Evolutionary conservation across 2,797 vertebrate genomes (phyloP).

Genomic region (Squalus acanthias): DNA sequence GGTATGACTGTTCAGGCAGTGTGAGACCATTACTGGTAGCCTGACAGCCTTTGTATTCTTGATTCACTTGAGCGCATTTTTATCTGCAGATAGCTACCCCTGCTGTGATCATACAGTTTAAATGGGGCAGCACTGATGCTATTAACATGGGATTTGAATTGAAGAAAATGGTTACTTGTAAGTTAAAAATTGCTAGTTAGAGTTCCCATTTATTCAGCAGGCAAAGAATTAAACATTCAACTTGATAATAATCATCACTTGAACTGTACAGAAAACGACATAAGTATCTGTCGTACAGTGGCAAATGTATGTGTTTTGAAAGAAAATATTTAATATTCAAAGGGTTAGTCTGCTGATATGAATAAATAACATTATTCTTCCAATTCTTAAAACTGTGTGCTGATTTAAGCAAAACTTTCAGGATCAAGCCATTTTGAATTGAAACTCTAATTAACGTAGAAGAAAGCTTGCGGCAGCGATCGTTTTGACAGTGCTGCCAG

Average conservation of each 20-base stretch:
- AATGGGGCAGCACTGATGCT: conserved; percentile 7
- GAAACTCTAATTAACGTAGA: neutral
- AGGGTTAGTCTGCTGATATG: neutral
- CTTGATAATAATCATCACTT: neutral
- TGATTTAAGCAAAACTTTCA: neutral
- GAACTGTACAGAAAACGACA: neutral
- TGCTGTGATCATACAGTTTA: neutral
- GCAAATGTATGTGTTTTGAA: neutral
- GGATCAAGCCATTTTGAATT: neutral
- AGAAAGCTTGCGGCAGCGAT: neutral
- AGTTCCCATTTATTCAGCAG: neutral
- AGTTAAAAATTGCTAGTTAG: neutral
- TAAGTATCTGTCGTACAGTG: neutral
- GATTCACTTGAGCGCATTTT: neutral
- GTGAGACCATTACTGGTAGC: neutral
- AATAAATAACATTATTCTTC: neutral
- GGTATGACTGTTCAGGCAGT: neutral
- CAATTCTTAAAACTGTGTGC: neutral
- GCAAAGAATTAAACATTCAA: neutral
- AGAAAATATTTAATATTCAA: neutral
- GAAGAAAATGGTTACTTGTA: conserved; percentile 6
- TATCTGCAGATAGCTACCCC: neutral
- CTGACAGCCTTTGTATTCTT: neutral
- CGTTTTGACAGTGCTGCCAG: neutral
- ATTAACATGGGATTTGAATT: neutral